These are phyloP conservation scores for Epinephelus awoara DNA, from an alignment of 2,797 vertebrate species.

Conservation along the genomic window DNA sequence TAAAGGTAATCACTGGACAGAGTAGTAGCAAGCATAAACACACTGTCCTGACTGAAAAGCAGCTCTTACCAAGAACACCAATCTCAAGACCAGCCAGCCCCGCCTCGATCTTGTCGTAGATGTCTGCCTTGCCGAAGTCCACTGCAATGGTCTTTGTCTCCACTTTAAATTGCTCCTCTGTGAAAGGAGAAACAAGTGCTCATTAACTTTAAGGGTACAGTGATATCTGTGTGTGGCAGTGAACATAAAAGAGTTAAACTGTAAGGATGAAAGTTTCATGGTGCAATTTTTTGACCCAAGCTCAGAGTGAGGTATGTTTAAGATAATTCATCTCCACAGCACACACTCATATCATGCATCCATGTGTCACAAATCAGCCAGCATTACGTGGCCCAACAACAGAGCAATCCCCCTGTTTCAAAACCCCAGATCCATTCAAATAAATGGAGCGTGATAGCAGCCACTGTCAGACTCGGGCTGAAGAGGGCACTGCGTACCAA, in stretches of 20 bases:
- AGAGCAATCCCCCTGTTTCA: slow-evolving; percentile 7
- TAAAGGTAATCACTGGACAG: background rate
- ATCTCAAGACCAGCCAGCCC: slow-evolving; percentile 90
- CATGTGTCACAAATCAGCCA: slow-evolving; percentile 1
- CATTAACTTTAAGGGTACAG: background rate
- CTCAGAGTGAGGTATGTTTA: background rate
- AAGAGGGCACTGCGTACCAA: slow-evolving; percentile 75
- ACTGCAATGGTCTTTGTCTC: slow-evolving; percentile 92
- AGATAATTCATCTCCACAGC: background rate
- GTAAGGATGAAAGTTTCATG: background rate
- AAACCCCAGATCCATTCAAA: slow-evolving; percentile 21
- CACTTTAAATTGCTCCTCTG: slow-evolving; percentile 90
- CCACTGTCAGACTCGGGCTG: slow-evolving; percentile 30
- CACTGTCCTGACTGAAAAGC: background rate
- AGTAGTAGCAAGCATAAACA: too few relatives aligned
- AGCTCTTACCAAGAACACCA: slow-evolving; percentile 91
- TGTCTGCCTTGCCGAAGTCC: slow-evolving; percentile 90
- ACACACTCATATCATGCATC: background rate
- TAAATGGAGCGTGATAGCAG: slow-evolving; percentile 6
- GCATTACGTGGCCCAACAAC: slow-evolving; percentile 5
- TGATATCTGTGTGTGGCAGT: background rate
- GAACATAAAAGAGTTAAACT: background rate
- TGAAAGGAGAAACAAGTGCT: slow-evolving; percentile 4
- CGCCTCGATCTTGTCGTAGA: slow-evolving; percentile 90
- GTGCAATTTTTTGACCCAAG: background rate